Percentiles rank a stretch among this genome's conserved stretches.
These are phyloP conservation scores for Eriocheir sinensis DNA, from an alignment of 1,140 invertebrate genomes.

Conservation along the genomic window DNA sequence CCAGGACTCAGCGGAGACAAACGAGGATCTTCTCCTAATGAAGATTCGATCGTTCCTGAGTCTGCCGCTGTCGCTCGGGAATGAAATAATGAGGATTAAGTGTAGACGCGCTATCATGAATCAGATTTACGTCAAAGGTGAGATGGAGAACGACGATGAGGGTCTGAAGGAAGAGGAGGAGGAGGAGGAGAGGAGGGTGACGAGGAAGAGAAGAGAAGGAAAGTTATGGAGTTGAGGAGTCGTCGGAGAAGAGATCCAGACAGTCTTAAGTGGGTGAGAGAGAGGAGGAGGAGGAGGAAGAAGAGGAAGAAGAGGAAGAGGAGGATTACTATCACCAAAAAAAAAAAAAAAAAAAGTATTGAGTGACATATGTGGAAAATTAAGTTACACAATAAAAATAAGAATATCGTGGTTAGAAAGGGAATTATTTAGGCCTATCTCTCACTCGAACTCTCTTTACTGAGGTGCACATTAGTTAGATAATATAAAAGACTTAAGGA, in stretches of 20 bases:
- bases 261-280: neutral
- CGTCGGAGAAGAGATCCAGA: neutral
- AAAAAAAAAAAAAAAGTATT: neutral
- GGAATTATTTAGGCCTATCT: too few relatives aligned
- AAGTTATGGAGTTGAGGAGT: neutral
- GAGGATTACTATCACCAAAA: too few relatives aligned
- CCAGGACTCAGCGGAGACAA: conserved; percentile 48
- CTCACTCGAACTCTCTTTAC: too few relatives aligned
- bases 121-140: conserved; percentile 64
- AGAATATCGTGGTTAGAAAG: too few relatives aligned
- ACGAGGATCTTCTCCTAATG: conserved; percentile 66
- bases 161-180: neutral
- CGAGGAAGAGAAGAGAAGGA: neutral
- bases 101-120: conserved; percentile 62
- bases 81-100: conserved; percentile 74
- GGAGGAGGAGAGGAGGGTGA: neutral
- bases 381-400: too few relatives aligned
- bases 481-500: too few relatives aligned
- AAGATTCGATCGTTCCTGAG: conserved; percentile 69
- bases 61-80: conserved; percentile 56
- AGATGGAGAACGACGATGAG: conserved; percentile 18
- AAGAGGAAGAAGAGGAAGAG: too few relatives aligned
- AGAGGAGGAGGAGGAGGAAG: neutral
- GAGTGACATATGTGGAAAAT: too few relatives aligned
- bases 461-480: too few relatives aligned